Conservation (phyloP, 2,888 invertebrate genomes). For the Tortrix viridana region DNA sequence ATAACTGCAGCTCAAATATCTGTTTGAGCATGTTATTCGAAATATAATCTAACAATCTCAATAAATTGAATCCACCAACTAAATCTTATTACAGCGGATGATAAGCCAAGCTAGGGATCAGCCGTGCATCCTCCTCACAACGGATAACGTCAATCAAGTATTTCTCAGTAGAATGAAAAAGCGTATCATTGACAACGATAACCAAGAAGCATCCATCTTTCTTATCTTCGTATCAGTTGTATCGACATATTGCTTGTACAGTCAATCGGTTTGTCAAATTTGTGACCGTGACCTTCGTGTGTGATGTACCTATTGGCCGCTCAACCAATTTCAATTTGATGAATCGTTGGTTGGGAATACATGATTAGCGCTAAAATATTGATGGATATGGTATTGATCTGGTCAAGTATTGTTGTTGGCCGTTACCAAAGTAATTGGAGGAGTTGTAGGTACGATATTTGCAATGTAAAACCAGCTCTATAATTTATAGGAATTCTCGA, state of each 20-base stretch:
- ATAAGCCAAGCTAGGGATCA: slow-evolving; percentile 4
- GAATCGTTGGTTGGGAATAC: slow-evolving; percentile 11
- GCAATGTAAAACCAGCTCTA: no score
- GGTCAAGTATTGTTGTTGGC: not conserved
- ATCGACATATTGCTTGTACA: slow-evolving; percentile 21
- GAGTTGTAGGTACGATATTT: no score
- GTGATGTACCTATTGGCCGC: slow-evolving; percentile 47
- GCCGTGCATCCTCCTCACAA: slow-evolving; percentile 19
- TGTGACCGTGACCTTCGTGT: slow-evolving; percentile 47
- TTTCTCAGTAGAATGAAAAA: slow-evolving; percentile 8
- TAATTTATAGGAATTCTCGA: no score
- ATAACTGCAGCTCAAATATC: no score
- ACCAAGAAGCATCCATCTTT: slow-evolving; percentile 20
- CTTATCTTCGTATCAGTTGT: slow-evolving; percentile 16
- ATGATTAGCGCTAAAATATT: slow-evolving; percentile 16
- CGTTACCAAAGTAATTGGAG: no score
- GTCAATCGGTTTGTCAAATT: slow-evolving; percentile 19
- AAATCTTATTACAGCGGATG: slow-evolving; percentile 1
- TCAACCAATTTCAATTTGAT: slow-evolving; percentile 27
- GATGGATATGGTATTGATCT: slow-evolving; percentile 7
- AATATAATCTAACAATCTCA: not conserved
- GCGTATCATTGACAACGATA: slow-evolving; percentile 19
- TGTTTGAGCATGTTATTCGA: no score
- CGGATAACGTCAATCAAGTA: slow-evolving; percentile 32
- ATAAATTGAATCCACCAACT: not conserved